Conservation (phyloP, 2,888 invertebrate species). For the Toxonevra muliebris region DNA sequence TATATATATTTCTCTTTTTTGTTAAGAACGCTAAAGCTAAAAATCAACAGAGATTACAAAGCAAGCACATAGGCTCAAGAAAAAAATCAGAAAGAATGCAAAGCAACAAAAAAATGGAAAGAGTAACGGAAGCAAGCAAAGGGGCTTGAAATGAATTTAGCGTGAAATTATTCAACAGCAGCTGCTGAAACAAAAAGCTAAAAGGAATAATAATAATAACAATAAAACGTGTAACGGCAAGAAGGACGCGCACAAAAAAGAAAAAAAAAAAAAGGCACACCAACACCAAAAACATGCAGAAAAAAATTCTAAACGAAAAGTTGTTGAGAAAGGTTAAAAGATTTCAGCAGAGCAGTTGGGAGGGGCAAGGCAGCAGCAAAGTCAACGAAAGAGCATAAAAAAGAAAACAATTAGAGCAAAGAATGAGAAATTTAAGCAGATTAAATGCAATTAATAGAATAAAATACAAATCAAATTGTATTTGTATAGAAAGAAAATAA, state of each 20-base stretch:
- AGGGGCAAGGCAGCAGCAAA: too few species aligned
- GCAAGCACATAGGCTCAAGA: not conserved
- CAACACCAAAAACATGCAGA: not conserved
- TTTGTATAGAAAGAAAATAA: too few species aligned
- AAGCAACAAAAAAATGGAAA: slow-evolving; percentile 13
- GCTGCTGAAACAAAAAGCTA: slow-evolving; percentile 11
- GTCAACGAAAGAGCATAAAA: too few species aligned
- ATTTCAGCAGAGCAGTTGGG: not conserved
- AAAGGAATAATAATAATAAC: slow-evolving; percentile 18
- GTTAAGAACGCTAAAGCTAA: too few species aligned
- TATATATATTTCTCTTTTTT: too few species aligned
- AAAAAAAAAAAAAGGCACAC: not conserved
- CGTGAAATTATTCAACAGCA: slow-evolving; percentile 39
- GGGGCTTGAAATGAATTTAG: slow-evolving; percentile 34
- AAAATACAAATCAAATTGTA: not conserved
- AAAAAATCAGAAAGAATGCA: not conserved
- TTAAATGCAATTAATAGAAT: slow-evolving; percentile 14
- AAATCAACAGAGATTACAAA: not conserved
- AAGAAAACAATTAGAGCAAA: too few species aligned
- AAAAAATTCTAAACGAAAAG: slow-evolving; percentile 1
- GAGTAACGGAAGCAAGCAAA: not conserved
- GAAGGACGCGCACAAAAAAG: not conserved
- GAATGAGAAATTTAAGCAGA: slow-evolving; percentile 6
- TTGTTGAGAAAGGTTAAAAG: slow-evolving; percentile 11
- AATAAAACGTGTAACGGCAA: slow-evolving; percentile 24